Conservation (phyloP, 2,797 vertebrate species). For the Spinibarbus caldwelli region DNA sequence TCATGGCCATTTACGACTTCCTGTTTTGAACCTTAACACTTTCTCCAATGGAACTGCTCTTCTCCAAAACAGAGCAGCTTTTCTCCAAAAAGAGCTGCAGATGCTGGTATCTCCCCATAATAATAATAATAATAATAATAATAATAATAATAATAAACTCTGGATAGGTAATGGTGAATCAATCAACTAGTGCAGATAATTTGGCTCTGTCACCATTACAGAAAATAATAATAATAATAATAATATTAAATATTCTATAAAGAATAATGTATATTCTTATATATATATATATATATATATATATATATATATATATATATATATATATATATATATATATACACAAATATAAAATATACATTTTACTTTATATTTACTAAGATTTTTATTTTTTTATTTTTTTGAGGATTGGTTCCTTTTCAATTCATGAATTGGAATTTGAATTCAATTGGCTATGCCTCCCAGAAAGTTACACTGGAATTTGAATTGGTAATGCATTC, state of each 20-base stretch:
- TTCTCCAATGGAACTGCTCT: background rate
- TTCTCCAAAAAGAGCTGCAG: background rate
- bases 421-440: background rate
- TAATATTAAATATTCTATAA: no score
- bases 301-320: no score
- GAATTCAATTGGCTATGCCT: background rate
- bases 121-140: background rate
- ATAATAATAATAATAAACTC: background rate
- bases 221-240: background rate
- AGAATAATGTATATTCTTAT: no score
- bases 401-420: background rate
- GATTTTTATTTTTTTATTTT: no score
- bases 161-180: background rate
- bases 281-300: no score
- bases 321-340: no score
- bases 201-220: background rate
- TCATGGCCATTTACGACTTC: background rate
- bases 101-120: background rate
- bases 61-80: background rate
- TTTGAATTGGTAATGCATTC: background rate
- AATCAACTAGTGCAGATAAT: background rate
- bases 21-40: background rate
- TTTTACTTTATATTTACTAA: no score
- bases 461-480: background rate
- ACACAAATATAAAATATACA: no score